Evolutionary conservation across 2,113 vertebrate species (phyloP).

Genomic region (Trochalopteron elliotii): DNA sequence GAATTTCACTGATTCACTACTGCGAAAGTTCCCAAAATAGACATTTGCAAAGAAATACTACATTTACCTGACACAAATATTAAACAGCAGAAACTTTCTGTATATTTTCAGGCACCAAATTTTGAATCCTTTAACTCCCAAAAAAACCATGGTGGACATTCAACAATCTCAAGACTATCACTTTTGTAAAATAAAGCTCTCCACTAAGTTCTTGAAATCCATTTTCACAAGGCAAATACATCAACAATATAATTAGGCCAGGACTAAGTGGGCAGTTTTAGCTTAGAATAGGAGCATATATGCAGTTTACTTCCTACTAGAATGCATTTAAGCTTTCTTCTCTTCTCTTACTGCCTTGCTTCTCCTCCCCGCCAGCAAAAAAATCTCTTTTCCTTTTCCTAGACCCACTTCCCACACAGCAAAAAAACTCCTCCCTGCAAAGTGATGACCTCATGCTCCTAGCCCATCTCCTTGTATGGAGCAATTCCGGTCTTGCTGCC

Average conservation of each 20-base stretch:
- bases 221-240: neutral
- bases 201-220: neutral
- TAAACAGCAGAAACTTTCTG: neutral
- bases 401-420: neutral
- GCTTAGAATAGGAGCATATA: neutral
- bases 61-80: neutral
- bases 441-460: constrained; percentile 47
- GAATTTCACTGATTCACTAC: neutral
- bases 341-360: neutral
- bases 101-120: neutral
- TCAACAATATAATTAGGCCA: neutral
- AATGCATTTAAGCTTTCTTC: neutral
- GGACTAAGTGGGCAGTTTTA: neutral
- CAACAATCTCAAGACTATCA: neutral
- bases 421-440: neutral
- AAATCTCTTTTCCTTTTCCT: neutral
- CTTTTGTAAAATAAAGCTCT: neutral
- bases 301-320: neutral
- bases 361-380: neutral
- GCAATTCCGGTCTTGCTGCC: neutral
- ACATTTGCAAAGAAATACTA: neutral
- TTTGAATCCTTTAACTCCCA: neutral
- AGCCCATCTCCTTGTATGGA: constrained; percentile 15
- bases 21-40: neutral
- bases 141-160: neutral